phyloP scores from a whole-genome alignment of 1,140 invertebrate genomes.

The Lordiphosa mommai region DNA sequence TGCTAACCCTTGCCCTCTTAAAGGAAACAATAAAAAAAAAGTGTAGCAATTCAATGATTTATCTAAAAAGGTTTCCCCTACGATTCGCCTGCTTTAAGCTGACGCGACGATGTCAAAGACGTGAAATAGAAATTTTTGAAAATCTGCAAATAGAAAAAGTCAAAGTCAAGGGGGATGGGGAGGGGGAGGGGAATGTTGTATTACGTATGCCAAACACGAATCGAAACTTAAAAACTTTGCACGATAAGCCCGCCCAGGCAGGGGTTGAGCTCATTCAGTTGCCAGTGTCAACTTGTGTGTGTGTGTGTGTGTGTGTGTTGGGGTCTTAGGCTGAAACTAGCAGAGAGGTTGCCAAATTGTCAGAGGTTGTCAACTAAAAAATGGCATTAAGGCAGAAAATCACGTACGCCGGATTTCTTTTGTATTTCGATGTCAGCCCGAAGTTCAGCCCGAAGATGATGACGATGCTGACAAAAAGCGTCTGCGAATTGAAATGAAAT shows the following conservation, averaged over 20 bases:
- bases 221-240: conserved; percentile 61
- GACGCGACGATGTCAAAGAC: background rate
- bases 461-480: conserved; percentile 13
- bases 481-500: conserved; percentile 53
- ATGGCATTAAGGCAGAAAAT: conserved; percentile 48
- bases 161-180: conserved; percentile 7
- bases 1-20: too few species aligned
- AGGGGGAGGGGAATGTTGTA: background rate
- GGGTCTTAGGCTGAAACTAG: background rate
- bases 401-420: conserved; percentile 58
- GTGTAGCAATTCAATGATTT: background rate
- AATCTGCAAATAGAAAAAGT: conserved; percentile 46
- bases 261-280: conserved; percentile 13
- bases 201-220: conserved; percentile 59
- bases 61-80: background rate
- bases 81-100: too few species aligned
- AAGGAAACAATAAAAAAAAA: background rate
- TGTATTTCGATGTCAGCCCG: conserved; percentile 13
- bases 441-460: conserved; percentile 8
- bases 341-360: conserved; percentile 40
- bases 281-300: conserved; percentile 1
- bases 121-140: conserved; percentile 20
- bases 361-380: conserved; percentile 39
- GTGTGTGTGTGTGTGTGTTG: background rate
- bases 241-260: conserved; percentile 41